Percentiles rank a stretch among this genome's conserved stretches.
Evolutionary conservation across 2,113 vertebrate genomes (phyloP).

Genomic region (Siphamia tubifer): DNA sequence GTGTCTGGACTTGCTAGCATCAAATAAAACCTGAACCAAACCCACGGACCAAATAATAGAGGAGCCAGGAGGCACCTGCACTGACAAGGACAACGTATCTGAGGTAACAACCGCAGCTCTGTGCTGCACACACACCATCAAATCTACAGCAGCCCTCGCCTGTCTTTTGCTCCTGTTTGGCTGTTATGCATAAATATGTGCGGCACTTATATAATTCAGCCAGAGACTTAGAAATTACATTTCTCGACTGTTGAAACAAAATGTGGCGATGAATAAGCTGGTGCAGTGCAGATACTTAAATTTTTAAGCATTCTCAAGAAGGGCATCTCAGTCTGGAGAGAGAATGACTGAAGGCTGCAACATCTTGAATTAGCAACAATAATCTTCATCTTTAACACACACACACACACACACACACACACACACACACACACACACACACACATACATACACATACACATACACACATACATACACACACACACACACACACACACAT

Average conservation of each 20-base stretch:
- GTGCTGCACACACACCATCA: constrained; percentile 24
- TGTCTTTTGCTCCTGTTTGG: constrained; percentile 17
- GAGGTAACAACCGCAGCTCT: constrained; percentile 46
- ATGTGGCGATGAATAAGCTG: constrained; percentile 66
- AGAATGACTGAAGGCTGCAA: constrained; percentile 57
- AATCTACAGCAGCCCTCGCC: constrained; percentile 17
- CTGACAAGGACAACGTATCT: constrained; percentile 52
- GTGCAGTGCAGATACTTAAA: constrained; percentile 78
- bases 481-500: too few relatives aligned
- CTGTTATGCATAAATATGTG: constrained; percentile 58
- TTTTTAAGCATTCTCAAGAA: constrained; percentile 70
- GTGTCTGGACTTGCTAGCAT: constrained; percentile 62
- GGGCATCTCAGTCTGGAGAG: constrained; percentile 47
- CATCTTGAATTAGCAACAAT: constrained; percentile 69
- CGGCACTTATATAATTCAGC: constrained; percentile 63
- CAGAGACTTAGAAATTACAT: constrained; percentile 64
- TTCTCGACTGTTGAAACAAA: constrained; percentile 62
- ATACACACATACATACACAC: too few relatives aligned
- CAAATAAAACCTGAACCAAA: constrained; percentile 62
- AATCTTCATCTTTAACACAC: constrained; percentile 50
- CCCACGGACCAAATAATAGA: constrained; percentile 53
- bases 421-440: too few relatives aligned
- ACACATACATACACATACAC: too few relatives aligned
- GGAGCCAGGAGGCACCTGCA: constrained; percentile 46
- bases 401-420: constrained; percentile 4